Evolutionary conservation across 1,140 invertebrate genomes (phyloP), one percentile per base, ranked within the genome.

Genomic region (Neodiprion pinetum): DNA sequence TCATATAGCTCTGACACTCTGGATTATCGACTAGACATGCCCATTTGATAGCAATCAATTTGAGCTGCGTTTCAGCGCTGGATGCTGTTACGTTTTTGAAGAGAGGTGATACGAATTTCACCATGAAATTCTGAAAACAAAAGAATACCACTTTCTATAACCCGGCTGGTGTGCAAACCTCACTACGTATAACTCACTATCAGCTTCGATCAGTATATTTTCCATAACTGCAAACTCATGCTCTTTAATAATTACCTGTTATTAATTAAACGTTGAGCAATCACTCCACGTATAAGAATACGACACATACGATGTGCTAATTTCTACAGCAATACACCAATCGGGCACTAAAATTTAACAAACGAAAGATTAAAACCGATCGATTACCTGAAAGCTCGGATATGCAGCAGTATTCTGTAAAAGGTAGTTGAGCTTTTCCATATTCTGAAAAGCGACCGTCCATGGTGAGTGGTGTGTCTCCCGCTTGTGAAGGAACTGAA

Each of bases 381-480:
- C 65, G 21, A 14, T 66, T 77, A 85, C 85, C 80, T 85, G 81
- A 79, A 83, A 86, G 9, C 69, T 72, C 0, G 76, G 74, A 74
- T 85, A 87, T 9, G 76, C 70, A 4, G 75, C 40, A 3, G 81
- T 84, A 40, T 84, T 83, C 48, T 84, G 81, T 11, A 84, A 80
- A 50, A 85, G 81, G 71, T 82, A 76, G 28, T 85, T 88, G 48
- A 92, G 80, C 72, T 89, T 89, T 5, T 81, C 79, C 77, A 90
- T 86, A 78, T 91, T 90, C 70, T 86, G 86, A 7, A 90, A 83
- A 0, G 90, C 79, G 10, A 90, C 82, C 14, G 85, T 83, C 93
- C 93, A 93, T 0, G 92, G 91, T 9, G 90, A 83, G 50, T 89
- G 91, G n/a, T 92, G 90, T 14, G 84, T 85, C 76, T 93, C 92